Evolutionary conservation across 2,888 invertebrate species (phyloP).

Genomic region (Alloscopus bannaensis): DNA sequence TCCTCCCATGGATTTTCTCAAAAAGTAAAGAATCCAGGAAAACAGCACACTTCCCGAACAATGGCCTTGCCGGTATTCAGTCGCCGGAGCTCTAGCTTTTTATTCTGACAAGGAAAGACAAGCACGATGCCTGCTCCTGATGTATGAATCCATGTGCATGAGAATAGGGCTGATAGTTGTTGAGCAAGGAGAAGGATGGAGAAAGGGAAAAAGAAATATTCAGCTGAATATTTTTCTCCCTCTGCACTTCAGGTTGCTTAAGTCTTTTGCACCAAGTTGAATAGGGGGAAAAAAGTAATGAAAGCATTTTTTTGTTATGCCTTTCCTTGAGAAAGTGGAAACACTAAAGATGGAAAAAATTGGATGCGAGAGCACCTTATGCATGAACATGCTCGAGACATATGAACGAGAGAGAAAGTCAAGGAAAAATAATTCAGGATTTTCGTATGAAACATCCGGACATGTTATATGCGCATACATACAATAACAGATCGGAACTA

Average conservation of each 20-base stretch:
- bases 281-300: slow-evolving; percentile 22
- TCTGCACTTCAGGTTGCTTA: slow-evolving; percentile 28
- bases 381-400: slow-evolving; percentile 6
- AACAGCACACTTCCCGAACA: slow-evolving; percentile 14
- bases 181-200: slow-evolving; percentile 7
- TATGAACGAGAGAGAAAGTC: too few relatives aligned
- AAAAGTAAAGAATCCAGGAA: too few relatives aligned
- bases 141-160: slow-evolving; percentile 7
- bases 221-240: slow-evolving; percentile 5
- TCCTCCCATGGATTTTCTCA: slow-evolving; percentile 2
- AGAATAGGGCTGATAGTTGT: too few relatives aligned
- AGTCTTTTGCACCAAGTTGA: background rate
- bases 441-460: too few relatives aligned
- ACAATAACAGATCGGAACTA: slow-evolving; percentile 26
- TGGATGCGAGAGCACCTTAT: slow-evolving; percentile 15
- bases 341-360: slow-evolving; percentile 11
- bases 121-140: background rate
- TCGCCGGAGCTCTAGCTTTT: slow-evolving; percentile 5
- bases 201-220: slow-evolving; percentile 32
- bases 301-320: slow-evolving; percentile 1
- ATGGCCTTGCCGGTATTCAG: slow-evolving; percentile 12
- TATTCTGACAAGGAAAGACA: slow-evolving; percentile 16
- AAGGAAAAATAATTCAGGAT: too few relatives aligned
- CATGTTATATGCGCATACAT: background rate
- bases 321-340: slow-evolving; percentile 19